phyloP scores from a whole-genome alignment of 1,140 invertebrate genomes.

The Cydia fagiglandana region DNA sequence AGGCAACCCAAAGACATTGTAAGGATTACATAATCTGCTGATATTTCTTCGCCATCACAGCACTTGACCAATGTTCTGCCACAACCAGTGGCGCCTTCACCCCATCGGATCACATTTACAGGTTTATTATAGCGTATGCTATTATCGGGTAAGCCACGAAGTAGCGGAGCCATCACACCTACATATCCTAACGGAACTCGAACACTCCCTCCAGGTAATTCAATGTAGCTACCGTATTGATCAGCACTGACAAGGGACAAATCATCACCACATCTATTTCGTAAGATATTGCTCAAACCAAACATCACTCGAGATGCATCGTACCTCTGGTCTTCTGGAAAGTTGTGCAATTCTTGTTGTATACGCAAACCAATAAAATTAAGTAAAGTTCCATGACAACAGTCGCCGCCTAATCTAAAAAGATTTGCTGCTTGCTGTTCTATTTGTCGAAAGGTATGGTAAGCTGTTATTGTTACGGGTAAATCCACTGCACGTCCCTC shows the following conservation, averaged over 20 bases:
- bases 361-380: slow-evolving; percentile 83
- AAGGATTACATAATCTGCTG: slow-evolving; percentile 89
- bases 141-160: slow-evolving; percentile 81
- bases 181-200: slow-evolving; percentile 83
- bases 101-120: slow-evolving; percentile 82
- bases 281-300: slow-evolving; percentile 81
- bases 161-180: slow-evolving; percentile 82
- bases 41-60: slow-evolving; percentile 85
- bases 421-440: slow-evolving; percentile 82
- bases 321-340: slow-evolving; percentile 84
- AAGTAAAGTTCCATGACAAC: slow-evolving; percentile 80
- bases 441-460: slow-evolving; percentile 82
- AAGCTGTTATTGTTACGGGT: slow-evolving; percentile 81
- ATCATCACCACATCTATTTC: slow-evolving; percentile 82
- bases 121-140: slow-evolving; percentile 82
- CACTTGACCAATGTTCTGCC: slow-evolving; percentile 82
- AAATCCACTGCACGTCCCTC: slow-evolving; percentile 83
- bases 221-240: slow-evolving; percentile 83
- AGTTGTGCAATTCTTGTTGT: slow-evolving; percentile 83
- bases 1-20: slow-evolving; percentile 91
- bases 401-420: slow-evolving; percentile 80
- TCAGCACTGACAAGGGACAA: slow-evolving; percentile 83
- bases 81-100: slow-evolving; percentile 73
- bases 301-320: slow-evolving; percentile 84
- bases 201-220: slow-evolving; percentile 84